A percentile compares a stretch with the other conserved stretches of the same genome.
Conservation (phyloP, 2,888 invertebrate genomes). For the Fragum fragum region DNA sequence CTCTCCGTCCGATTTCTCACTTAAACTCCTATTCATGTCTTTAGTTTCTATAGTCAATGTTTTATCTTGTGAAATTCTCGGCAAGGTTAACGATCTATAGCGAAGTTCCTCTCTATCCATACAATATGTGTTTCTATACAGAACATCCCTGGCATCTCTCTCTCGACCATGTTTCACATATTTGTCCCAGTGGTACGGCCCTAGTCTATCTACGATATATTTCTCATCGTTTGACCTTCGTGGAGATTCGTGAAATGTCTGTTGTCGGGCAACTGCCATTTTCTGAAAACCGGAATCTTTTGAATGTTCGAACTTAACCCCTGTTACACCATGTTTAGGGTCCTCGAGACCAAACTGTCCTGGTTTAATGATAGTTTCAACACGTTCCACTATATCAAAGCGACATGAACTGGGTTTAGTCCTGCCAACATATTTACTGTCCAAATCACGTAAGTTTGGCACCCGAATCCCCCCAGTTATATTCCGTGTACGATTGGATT, state of each 20-base stretch:
- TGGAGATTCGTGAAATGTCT: conserved; percentile 47
- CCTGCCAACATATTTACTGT: conserved; percentile 39
- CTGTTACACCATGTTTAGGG: conserved; percentile 1
- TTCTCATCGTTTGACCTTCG: conserved; percentile 12
- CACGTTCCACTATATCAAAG: conserved; percentile 64
- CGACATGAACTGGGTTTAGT: conserved; percentile 42
- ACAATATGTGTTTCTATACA: conserved; percentile 71
- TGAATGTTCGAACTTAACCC: neutral
- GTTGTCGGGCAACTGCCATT: conserved; percentile 46
- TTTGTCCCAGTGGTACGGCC: conserved; percentile 63
- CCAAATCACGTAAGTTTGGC: conserved; percentile 51
- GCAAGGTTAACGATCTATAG: conserved; percentile 64
- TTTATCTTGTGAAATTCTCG: conserved; percentile 60
- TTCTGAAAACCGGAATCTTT: conserved; percentile 11
- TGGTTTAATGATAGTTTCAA: conserved; percentile 58
- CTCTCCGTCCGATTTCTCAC: conserved; percentile 13
- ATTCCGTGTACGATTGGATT: neutral
- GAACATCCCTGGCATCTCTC: conserved; percentile 69
- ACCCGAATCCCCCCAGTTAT: conserved; percentile 47
- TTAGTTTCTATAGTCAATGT: conserved; percentile 18
- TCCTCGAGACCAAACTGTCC: conserved; percentile 40
- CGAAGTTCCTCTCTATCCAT: conserved; percentile 52
- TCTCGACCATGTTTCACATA: conserved; percentile 51
- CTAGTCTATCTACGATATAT: conserved; percentile 37
- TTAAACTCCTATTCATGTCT: conserved; percentile 17